Conservation (phyloP, 37 sponge, comb jelly and placozoan species). For the Eunapius fragilis region DNA sequence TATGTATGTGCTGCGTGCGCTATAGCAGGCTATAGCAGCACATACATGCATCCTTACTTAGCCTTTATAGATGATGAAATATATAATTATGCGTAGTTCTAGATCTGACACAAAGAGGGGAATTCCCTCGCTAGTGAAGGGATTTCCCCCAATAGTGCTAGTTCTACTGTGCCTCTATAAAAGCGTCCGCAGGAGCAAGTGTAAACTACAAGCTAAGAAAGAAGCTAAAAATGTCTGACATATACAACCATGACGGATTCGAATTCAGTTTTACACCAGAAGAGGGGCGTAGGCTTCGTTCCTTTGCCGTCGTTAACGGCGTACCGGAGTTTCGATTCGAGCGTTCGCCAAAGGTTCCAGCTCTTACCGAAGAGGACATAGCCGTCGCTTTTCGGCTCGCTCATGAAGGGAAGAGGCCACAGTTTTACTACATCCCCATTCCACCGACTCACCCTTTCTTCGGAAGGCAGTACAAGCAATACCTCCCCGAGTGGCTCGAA, state of each 20-base stretch:
- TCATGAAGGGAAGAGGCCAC: constrained; percentile 17
- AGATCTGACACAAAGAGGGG: too few relatives aligned
- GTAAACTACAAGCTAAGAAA: too few relatives aligned
- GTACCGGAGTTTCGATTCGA: constrained; percentile 34
- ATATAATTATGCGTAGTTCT: too few relatives aligned
- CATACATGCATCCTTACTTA: too few relatives aligned
- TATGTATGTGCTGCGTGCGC: too few relatives aligned
- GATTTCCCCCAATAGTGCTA: too few relatives aligned
- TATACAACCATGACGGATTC: constrained; percentile 35
- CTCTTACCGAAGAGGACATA: constrained; percentile 57
- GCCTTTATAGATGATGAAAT: too few relatives aligned
- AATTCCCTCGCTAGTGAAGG: too few relatives aligned
- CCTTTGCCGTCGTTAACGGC: constrained; percentile 26
- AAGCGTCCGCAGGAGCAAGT: too few relatives aligned
- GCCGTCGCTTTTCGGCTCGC: constrained; percentile 8
- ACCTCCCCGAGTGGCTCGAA: constrained; percentile 31
- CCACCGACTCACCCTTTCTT: constrained; percentile 40
- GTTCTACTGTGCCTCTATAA: too few relatives aligned
- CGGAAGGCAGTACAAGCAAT: constrained; percentile 40
- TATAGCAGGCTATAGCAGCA: too few relatives aligned
- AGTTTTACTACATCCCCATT: constrained; percentile 30
- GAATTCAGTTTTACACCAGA: constrained; percentile 9
- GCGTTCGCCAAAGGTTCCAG: constrained; percentile 12
- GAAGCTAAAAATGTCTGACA: too few relatives aligned
- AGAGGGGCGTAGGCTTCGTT: constrained; percentile 14